A percentile compares a stretch with the other conserved stretches of the same genome.
phyloP scores from a whole-genome alignment of 2,797 vertebrate species.

The Megaceryle alcyon region DNA sequence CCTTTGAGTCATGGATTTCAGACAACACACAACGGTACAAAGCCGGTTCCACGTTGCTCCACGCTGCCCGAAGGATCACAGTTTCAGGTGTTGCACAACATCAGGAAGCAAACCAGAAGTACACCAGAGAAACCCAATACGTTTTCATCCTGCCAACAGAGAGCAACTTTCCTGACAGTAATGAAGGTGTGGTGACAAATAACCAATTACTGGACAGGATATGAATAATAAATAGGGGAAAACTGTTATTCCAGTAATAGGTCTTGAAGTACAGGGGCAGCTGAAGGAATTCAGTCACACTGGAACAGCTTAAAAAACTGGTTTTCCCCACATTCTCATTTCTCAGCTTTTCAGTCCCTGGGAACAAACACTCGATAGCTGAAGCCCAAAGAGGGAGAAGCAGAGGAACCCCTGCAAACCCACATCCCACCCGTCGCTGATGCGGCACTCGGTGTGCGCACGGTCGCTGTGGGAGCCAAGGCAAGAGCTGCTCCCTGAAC shows the following conservation, averaged over 20 bases:
- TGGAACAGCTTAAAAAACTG: neutral
- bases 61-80: neutral
- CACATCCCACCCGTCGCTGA: neutral
- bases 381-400: neutral
- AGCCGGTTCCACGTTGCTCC: accelerated
- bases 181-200: slow-evolving; percentile 47
- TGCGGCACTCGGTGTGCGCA: accelerated
- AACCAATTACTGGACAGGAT: slow-evolving; percentile 34
- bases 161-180: neutral
- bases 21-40: neutral
- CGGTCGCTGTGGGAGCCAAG: neutral
- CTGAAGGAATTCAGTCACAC: slow-evolving; percentile 31
- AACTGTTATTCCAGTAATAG: slow-evolving; percentile 49
- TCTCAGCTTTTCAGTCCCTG: slow-evolving; percentile 1
- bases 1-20: neutral
- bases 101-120: neutral
- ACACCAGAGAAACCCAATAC: neutral
- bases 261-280: neutral
- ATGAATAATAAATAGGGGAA: slow-evolving; percentile 21
- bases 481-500: slow-evolving; percentile 16
- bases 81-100: slow-evolving; percentile 4
- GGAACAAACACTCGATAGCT: neutral
- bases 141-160: neutral
- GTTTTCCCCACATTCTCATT: neutral
- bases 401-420: slow-evolving; percentile 13